Conservation (phyloP, 2,797 vertebrate genomes). For the Phataginus tetradactyla region DNA sequence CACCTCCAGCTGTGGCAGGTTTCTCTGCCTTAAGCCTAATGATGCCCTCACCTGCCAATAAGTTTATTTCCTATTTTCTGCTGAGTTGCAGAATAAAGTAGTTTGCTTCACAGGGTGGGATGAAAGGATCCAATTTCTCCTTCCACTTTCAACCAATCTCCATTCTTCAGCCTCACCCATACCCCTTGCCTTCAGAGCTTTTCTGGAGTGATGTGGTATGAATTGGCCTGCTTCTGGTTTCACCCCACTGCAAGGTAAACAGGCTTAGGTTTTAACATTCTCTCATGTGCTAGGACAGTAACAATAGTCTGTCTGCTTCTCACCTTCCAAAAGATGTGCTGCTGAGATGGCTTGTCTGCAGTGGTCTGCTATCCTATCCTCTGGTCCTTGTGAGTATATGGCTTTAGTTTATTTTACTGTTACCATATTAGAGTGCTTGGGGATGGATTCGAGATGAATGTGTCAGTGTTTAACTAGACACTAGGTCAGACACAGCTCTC, state of each 20-base stretch:
- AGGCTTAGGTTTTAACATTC: background rate
- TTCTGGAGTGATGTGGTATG: background rate
- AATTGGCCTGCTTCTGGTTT: background rate
- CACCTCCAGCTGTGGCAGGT: background rate
- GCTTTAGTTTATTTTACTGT: background rate
- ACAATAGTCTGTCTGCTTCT: background rate
- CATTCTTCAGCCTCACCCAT: background rate
- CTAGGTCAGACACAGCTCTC: background rate
- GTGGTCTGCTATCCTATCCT: background rate
- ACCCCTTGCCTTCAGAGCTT: background rate
- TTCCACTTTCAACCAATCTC: slow-evolving; percentile 28
- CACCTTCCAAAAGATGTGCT: background rate
- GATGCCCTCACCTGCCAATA: background rate
- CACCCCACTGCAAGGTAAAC: background rate
- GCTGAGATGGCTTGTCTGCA: background rate
- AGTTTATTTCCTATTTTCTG: background rate
- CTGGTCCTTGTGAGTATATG: background rate
- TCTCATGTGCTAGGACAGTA: background rate
- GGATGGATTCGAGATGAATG: background rate
- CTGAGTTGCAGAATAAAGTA: background rate
- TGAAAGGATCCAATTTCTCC: background rate
- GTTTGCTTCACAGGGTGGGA: background rate
- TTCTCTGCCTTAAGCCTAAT: background rate
- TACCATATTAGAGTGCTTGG: background rate
- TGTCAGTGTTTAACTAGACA: background rate